phyloP scores from a whole-genome alignment of 2,888 invertebrate species.

The Oxytorus armatus region DNA sequence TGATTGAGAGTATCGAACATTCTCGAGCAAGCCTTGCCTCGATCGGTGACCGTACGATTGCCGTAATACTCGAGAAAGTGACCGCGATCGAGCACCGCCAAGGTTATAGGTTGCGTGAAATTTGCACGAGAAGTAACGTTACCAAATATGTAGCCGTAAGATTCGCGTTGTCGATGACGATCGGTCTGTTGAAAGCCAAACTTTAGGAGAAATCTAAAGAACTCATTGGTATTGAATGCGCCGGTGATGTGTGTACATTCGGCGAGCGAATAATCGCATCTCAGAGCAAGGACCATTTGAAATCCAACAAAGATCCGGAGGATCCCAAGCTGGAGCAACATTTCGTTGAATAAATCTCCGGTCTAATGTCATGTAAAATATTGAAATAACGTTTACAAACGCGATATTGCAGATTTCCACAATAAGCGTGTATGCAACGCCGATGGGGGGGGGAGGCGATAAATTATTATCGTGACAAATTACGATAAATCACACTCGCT shows the following conservation, averaged over 20 bases:
- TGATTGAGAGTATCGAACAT: conserved; percentile 95
- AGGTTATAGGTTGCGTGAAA: conserved; percentile 90
- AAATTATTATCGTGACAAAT: too few relatives aligned
- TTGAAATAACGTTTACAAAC: too few relatives aligned
- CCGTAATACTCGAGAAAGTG: conserved; percentile 96
- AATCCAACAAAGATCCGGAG: conserved; percentile 57
- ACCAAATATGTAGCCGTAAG: conserved; percentile 98
- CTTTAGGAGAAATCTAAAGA: conserved; percentile 96
- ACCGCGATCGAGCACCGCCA: conserved; percentile 95
- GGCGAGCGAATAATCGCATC: conserved; percentile 30
- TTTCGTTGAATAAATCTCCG: conserved; percentile 32
- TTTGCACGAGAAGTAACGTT: conserved; percentile 92
- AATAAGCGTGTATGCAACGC: too few relatives aligned
- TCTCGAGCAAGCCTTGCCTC: conserved; percentile 91
- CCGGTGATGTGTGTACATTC: conserved; percentile 87
- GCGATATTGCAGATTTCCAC: not conserved
- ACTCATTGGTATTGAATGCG: conserved; percentile 89
- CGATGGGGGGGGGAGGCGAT: too few relatives aligned
- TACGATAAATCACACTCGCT: conserved; percentile 9
- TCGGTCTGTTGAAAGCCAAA: conserved; percentile 99
- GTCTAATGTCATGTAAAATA: conserved; percentile 32
- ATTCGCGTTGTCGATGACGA: conserved; percentile 92
- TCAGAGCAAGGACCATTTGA: conserved; percentile 32
- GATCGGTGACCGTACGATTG: conserved; percentile 88
- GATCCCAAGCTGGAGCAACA: conserved; percentile 55